Conservation (phyloP, 53 echinoderm and acorn worm genomes). For the Holothuria scabra region DNA sequence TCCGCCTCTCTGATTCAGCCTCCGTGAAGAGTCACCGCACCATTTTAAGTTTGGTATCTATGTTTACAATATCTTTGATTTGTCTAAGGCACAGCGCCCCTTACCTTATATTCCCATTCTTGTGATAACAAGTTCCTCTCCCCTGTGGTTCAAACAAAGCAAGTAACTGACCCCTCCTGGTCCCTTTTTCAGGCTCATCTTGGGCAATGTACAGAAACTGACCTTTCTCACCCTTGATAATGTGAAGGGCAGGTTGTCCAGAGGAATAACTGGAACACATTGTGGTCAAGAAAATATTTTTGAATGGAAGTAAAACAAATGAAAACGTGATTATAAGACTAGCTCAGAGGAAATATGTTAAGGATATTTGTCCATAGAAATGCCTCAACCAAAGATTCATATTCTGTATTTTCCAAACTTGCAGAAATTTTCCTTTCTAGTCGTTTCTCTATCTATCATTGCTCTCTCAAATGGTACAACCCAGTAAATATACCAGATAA, state of each 20-base stretch:
- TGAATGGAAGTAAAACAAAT: not conserved
- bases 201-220: constrained; percentile 81
- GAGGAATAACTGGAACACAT: constrained; percentile 75
- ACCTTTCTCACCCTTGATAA: constrained; percentile 69
- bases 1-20: no score
- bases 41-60: no score
- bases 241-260: constrained; percentile 76
- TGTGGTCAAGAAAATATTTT: constrained; percentile 10
- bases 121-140: constrained; percentile 88
- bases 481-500: no score
- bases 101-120: constrained; percentile 90
- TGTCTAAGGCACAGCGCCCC: not conserved
- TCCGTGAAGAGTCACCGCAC: no score
- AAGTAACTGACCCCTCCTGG: constrained; percentile 55
- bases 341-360: no score
- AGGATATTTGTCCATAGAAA: no score
- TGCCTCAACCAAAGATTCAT: no score
- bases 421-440: no score
- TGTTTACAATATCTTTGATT: no score
- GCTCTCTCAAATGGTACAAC: no score
- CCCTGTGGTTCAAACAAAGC: constrained; percentile 96
- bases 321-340: not conserved
- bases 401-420: no score
- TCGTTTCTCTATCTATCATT: no score
- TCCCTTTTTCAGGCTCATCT: constrained; percentile 52